phyloP scores from a whole-genome alignment of 2,888 invertebrate species.

The Drosophila prolongata region DNA sequence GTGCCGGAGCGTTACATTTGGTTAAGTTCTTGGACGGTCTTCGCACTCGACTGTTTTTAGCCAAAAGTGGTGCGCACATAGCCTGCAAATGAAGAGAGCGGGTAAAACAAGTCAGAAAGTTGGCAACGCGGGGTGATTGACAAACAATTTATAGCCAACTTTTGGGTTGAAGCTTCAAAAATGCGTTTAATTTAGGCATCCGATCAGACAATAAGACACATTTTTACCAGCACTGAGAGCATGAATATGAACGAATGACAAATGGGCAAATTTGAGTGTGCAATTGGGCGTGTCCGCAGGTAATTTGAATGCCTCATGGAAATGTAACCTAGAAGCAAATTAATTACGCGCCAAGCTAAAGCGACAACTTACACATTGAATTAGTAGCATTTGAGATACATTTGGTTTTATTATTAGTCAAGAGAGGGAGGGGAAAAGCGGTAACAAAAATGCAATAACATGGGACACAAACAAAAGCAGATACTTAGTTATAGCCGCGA shows the following conservation, averaged over 20 bases:
- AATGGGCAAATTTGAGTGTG: slow-evolving; percentile 62
- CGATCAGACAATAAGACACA: not conserved
- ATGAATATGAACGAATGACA: slow-evolving; percentile 51
- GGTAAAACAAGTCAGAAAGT: slow-evolving; percentile 17
- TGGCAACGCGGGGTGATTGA: slow-evolving; percentile 50
- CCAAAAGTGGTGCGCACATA: slow-evolving; percentile 57
- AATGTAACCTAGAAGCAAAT: slow-evolving; percentile 37
- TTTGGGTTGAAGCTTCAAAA: slow-evolving; percentile 52
- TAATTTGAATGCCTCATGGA: slow-evolving; percentile 29
- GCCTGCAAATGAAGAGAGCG: slow-evolving; percentile 39
- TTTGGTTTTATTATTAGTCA: slow-evolving; percentile 22
- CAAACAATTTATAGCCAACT: slow-evolving; percentile 39
- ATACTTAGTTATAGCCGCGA: slow-evolving; percentile 74
- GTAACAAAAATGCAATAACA: slow-evolving; percentile 41
- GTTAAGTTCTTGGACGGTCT: slow-evolving; percentile 25
- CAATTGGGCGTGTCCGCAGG: slow-evolving; percentile 67
- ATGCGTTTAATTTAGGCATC: slow-evolving; percentile 19
- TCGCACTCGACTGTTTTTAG: slow-evolving; percentile 28
- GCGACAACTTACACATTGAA: slow-evolving; percentile 46
- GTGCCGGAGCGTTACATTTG: slow-evolving; percentile 50
- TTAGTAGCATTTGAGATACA: slow-evolving; percentile 36
- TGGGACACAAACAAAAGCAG: slow-evolving; percentile 38
- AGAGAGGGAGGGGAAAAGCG: not conserved
- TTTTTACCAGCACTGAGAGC: slow-evolving; percentile 3
- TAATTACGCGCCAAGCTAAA: slow-evolving; percentile 38